Evolutionary conservation across 2,888 invertebrate genomes (phyloP).

Genomic region (Caenorhabditis zanzibari): DNA sequence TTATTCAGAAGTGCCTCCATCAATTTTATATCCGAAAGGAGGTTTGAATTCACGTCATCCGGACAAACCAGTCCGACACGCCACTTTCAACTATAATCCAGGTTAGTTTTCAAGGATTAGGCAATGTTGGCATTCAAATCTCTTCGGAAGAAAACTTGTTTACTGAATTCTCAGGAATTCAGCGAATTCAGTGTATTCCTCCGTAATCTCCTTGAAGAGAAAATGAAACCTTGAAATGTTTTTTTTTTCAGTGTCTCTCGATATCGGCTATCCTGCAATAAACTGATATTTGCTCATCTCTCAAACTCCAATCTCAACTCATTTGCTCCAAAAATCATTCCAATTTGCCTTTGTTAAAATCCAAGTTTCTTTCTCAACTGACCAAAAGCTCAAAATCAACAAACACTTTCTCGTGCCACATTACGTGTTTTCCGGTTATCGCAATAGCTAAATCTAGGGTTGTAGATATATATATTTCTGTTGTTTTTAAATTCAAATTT

Average conservation of each 20-base stretch:
- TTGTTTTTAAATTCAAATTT: conserved; percentile 29
- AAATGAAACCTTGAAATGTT: background rate
- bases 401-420: conserved; percentile 30
- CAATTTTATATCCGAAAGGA: conserved; percentile 53
- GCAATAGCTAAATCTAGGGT: conserved; percentile 39
- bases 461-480: conserved; percentile 15
- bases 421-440: conserved; percentile 57
- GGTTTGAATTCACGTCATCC: conserved; percentile 53
- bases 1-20: conserved; percentile 53
- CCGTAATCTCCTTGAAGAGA: background rate
- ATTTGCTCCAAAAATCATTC: background rate
- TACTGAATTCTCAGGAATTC: background rate
- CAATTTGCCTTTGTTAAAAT: conserved; percentile 1
- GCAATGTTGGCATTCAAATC: conserved; percentile 30
- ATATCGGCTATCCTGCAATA: conserved; percentile 81
- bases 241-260: conserved; percentile 72
- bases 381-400: conserved; percentile 42
- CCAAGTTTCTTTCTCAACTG: conserved; percentile 20
- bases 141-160: background rate
- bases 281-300: conserved; percentile 64
- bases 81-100: conserved; percentile 68
- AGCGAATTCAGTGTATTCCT: background rate
- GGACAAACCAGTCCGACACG: conserved; percentile 60
- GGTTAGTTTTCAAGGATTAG: conserved; percentile 42
- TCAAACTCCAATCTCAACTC: conserved; percentile 10